Conservation (phyloP, 2,113 vertebrate species). For the Odocoileus virginianus region DNA sequence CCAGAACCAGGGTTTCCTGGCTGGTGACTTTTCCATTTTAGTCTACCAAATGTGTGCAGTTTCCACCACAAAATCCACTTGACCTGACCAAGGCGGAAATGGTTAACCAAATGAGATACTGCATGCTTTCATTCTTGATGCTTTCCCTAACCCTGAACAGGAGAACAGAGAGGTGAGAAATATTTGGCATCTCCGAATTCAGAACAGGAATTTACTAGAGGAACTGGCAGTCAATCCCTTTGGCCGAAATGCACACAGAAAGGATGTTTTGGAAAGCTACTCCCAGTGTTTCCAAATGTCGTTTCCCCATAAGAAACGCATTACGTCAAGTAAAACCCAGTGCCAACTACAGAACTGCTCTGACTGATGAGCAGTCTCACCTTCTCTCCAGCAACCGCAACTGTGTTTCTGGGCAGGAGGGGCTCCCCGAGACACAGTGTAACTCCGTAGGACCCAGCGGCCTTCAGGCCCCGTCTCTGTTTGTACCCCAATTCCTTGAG, state of each 20-base stretch:
- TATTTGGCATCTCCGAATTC: background rate
- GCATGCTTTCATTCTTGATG: background rate
- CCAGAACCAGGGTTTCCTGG: background rate
- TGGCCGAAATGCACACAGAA: background rate
- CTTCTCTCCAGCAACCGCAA: background rate
- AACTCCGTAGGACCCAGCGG: background rate
- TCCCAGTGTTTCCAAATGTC: background rate
- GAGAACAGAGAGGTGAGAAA: background rate
- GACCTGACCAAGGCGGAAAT: background rate
- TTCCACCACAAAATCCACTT: background rate
- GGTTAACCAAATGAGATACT: background rate
- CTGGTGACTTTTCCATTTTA: background rate
- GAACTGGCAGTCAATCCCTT: background rate
- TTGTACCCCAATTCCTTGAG: background rate
- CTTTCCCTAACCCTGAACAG: background rate
- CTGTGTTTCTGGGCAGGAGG: background rate
- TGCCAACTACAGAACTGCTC: background rate
- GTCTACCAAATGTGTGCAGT: background rate
- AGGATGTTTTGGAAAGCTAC: background rate
- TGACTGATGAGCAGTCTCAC: background rate
- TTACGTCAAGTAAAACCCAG: background rate
- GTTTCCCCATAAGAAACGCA: background rate
- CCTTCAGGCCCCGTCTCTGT: background rate
- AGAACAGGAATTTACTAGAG: background rate
- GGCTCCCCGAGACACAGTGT: background rate